These are phyloP conservation scores for Buathra laborator DNA, from an alignment of 2,888 invertebrate species.

Conservation along the genomic window DNA sequence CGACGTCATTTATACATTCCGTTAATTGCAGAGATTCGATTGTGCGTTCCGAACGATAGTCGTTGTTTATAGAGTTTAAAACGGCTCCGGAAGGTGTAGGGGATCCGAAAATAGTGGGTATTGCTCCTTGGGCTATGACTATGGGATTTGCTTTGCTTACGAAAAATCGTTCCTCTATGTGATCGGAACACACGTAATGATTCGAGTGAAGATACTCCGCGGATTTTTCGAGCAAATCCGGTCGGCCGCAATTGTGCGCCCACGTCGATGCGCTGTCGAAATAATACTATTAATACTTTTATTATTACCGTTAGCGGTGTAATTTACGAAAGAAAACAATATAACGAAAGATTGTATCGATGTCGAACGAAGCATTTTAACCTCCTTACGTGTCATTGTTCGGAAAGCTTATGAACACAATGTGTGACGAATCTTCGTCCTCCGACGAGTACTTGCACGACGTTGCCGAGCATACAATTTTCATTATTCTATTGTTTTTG, in stretches of 20 bases:
- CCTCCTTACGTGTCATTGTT: conserved; percentile 74
- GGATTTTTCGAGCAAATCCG: conserved; percentile 74
- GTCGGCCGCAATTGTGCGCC: conserved; percentile 75
- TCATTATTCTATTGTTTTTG: conserved; percentile 63
- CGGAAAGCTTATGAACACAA: conserved; percentile 76
- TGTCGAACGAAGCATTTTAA: background rate
- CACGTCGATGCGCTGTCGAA: conserved; percentile 72
- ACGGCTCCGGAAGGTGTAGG: background rate
- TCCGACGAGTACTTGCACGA: conserved; percentile 75
- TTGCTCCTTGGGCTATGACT: conserved; percentile 71
- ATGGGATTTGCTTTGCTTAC: conserved; percentile 73
- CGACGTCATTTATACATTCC: conserved; percentile 41
- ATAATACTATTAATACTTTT: background rate
- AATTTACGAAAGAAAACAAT: no score
- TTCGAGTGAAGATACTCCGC: conserved; percentile 74
- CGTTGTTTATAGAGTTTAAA: conserved; percentile 30
- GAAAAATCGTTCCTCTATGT: conserved; percentile 76
- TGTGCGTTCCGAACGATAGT: conserved; percentile 32
- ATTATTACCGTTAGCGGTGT: no score
- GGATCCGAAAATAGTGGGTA: conserved; percentile 72
- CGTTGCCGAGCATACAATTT: conserved; percentile 71
- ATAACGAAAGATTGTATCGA: no score
- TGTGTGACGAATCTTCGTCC: conserved; percentile 71
- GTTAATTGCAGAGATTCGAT: conserved; percentile 46
- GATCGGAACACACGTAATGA: conserved; percentile 76